Conservation (phyloP, 2,888 invertebrate genomes). For the Bimastos eiseni region DNA sequence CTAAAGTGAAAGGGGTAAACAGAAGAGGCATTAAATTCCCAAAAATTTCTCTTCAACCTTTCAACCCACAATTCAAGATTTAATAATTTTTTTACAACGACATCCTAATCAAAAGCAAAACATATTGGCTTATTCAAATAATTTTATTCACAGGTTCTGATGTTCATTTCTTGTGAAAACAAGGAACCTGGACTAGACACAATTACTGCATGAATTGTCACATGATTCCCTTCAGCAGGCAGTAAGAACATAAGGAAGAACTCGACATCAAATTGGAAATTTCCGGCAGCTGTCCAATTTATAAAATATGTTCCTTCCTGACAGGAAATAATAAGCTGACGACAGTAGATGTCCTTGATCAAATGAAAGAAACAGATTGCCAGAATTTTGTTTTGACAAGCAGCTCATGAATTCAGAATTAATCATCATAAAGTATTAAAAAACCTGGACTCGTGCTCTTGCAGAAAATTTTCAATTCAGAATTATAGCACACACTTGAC, state of each 20-base stretch:
- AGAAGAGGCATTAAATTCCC: neutral
- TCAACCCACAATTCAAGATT: neutral
- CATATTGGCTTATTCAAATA: neutral
- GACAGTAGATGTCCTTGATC: neutral
- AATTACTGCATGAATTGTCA: neutral
- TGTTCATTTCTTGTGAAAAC: neutral
- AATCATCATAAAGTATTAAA: neutral
- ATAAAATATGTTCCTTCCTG: neutral
- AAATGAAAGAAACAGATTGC: neutral
- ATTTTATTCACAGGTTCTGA: neutral
- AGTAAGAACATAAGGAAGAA: neutral
- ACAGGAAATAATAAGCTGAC: neutral
- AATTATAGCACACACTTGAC: neutral
- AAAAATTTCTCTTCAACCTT: neutral
- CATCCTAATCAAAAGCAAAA: neutral
- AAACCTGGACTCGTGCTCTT: neutral
- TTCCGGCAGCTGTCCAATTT: constrained; percentile 6
- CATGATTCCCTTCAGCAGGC: neutral
- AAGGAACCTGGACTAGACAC: neutral
- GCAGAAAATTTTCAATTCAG: neutral
- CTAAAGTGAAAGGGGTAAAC: neutral
- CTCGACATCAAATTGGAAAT: neutral
- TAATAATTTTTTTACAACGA: neutral
- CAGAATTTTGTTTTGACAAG: neutral
- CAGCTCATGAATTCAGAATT: neutral